Conservation (phyloP, 2,797 vertebrate genomes). For the Loriculus beryllinus region DNA sequence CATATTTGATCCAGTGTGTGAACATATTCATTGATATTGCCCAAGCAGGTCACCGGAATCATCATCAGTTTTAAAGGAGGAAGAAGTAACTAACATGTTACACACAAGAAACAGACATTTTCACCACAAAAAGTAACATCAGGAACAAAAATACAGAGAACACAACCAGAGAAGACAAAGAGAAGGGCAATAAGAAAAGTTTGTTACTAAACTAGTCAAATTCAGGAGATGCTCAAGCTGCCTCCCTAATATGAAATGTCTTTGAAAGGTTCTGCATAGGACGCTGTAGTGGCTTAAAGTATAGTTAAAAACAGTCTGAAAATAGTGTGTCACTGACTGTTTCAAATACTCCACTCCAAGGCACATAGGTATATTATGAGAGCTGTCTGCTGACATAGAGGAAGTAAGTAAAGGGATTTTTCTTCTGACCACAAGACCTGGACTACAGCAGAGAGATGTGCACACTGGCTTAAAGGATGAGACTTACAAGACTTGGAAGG, state of each 20-base stretch:
- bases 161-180: slow-evolving; percentile 39
- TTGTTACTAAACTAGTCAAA: slow-evolving; percentile 8
- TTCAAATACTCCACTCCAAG: not conserved
- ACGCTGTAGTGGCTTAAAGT: not conserved
- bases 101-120: slow-evolving; percentile 37
- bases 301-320: not conserved
- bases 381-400: not conserved
- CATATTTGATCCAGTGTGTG: not conserved
- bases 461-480: not conserved
- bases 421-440: not conserved
- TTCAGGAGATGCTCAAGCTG: not conserved
- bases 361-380: not conserved
- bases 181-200: slow-evolving; percentile 6
- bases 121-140: slow-evolving; percentile 14
- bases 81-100: slow-evolving; percentile 59
- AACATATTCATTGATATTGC: not conserved
- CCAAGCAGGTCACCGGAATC: slow-evolving; percentile 29
- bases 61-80: slow-evolving; percentile 20
- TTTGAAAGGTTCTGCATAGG: not conserved
- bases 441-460: not conserved
- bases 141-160: slow-evolving; percentile 7
- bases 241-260: not conserved
- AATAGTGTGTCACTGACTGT: not conserved
- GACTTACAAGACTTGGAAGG: not conserved
- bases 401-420: not conserved